phyloP scores from a whole-genome alignment of 2,113 vertebrate species.

The Crotalus tigris region DNA sequence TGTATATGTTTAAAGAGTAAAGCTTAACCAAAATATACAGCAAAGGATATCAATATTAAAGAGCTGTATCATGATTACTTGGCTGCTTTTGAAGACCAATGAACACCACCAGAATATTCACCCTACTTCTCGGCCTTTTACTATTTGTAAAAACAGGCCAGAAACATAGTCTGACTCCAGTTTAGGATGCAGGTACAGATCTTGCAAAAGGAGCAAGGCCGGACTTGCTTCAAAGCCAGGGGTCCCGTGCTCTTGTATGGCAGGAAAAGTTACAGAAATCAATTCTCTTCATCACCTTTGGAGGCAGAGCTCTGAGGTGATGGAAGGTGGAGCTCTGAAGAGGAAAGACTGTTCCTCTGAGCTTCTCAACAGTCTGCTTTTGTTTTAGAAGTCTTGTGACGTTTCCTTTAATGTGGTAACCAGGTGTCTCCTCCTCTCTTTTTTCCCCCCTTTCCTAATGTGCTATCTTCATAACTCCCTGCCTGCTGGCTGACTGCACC shows the following conservation, averaged over 20 bases:
- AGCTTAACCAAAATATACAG: neutral
- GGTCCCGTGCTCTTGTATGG: too few relatives aligned
- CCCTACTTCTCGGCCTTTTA: neutral
- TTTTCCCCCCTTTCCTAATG: slow-evolving; percentile 25
- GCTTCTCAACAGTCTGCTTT: neutral
- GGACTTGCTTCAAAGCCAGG: neutral
- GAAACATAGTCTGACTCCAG: neutral
- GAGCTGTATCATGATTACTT: too few relatives aligned
- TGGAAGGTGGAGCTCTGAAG: neutral
- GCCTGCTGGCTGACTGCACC: slow-evolving; percentile 28
- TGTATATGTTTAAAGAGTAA: neutral
- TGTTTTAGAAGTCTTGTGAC: neutral
- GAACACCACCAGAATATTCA: neutral
- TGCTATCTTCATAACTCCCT: slow-evolving; percentile 27
- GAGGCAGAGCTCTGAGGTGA: neutral
- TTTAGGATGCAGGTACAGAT: neutral
- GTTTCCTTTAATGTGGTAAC: slow-evolving; percentile 3
- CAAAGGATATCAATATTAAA: neutral
- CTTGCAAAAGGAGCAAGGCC: neutral
- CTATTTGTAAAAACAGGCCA: neutral
- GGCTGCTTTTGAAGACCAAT: neutral
- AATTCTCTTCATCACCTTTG: neutral
- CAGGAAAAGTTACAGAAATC: neutral
- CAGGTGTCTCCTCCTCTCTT: slow-evolving; percentile 29
- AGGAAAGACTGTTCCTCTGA: neutral